Conservation (phyloP, 1,140 invertebrate species). For the Drosophila nikananu region DNA sequence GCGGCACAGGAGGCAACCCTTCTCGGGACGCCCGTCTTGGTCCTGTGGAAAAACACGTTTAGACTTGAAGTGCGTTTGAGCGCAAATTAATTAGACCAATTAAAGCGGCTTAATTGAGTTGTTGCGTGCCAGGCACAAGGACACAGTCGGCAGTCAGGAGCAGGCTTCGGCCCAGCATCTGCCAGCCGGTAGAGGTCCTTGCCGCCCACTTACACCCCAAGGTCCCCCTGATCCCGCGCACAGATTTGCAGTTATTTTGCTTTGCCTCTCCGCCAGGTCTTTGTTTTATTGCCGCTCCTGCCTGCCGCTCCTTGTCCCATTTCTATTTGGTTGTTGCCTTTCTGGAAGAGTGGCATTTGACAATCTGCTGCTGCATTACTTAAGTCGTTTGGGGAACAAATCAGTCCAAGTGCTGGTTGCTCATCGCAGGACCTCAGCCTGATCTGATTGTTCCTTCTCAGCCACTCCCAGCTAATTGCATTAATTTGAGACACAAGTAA, state of each 20-base stretch:
- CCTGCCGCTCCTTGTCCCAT: slow-evolving; percentile 8
- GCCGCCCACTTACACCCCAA: slow-evolving; percentile 1
- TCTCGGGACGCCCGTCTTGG: slow-evolving; percentile 44
- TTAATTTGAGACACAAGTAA: slow-evolving; percentile 10
- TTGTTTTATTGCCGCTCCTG: slow-evolving; percentile 34
- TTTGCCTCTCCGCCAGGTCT: slow-evolving; percentile 41
- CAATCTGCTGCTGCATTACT: slow-evolving; percentile 63
- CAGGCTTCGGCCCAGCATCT: slow-evolving; percentile 19
- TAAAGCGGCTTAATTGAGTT: slow-evolving; percentile 85
- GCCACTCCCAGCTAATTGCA: slow-evolving; percentile 40
- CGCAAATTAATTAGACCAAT: slow-evolving; percentile 85
- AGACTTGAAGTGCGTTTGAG: slow-evolving; percentile 81
- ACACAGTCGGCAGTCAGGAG: slow-evolving; percentile 54
- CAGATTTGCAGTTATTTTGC: slow-evolving; percentile 53
- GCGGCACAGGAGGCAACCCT: slow-evolving; percentile 52
- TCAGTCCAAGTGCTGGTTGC: slow-evolving; percentile 36
- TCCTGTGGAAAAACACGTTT: slow-evolving; percentile 74
- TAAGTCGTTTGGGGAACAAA: slow-evolving; percentile 64
- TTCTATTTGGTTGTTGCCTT: slow-evolving; percentile 28
- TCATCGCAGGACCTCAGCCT: slow-evolving; percentile 18
- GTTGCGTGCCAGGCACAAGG: slow-evolving; percentile 72
- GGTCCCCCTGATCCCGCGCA: slow-evolving; percentile 24
- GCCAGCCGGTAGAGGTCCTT: slow-evolving; percentile 6
- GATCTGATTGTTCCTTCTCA: slow-evolving; percentile 26
- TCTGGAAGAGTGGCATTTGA: slow-evolving; percentile 43